Evolutionary conservation across 2,113 vertebrate species (phyloP), one percentile per base, ranked within the genome.

Genomic region (Sceloporus tristichus): DNA sequence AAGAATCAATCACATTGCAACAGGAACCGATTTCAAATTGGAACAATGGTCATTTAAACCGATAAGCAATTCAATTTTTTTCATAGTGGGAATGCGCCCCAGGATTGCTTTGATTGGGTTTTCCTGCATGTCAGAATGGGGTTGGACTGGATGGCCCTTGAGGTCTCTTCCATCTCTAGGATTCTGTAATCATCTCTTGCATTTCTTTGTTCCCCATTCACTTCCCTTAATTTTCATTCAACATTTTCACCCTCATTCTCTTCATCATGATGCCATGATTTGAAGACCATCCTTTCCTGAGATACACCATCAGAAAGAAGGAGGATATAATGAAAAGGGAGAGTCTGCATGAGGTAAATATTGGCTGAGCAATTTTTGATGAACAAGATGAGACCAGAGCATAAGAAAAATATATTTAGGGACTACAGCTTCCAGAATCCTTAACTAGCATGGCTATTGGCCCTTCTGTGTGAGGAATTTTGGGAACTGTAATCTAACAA

Each of bases 311-410:
- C 21, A 66, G 73, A 54, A 65, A 53, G 8, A 27, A 68, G 2
- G 19, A 68, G 2, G 62, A 83, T 25, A 16, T 76, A 27, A 14
- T 19, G 19, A 21, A 68, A n/a, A 53, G 23, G 3, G 29, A 78
- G 29, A 68, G 42, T 29, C 18, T 88, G 87, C 42, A 84, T 34
- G 71, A 88, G 87, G 80, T 88, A 88, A 83, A 13, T 34, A 83
- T 6, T 2, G 14, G 9, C 9, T 56, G n/a, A 42, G 23, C 65
- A 53, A 66, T 34, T 13, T 40, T 82, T 18, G 27, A 38, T 9
- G 14, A 62, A n/a, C 9, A n/a, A 2, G 1, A 21, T n/a, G 19
- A n/a, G 27, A 19, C 34, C 27, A 27, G 19, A 4, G 14, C 9
- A 2, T 59, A 16, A 59, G 9, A 59, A 59, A 59, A 59, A 2